A percentile compares a stretch with the other conserved stretches of the same genome.
Evolutionary conservation across 2,113 vertebrate species (phyloP).

Genomic region (Lanius collurio): DNA sequence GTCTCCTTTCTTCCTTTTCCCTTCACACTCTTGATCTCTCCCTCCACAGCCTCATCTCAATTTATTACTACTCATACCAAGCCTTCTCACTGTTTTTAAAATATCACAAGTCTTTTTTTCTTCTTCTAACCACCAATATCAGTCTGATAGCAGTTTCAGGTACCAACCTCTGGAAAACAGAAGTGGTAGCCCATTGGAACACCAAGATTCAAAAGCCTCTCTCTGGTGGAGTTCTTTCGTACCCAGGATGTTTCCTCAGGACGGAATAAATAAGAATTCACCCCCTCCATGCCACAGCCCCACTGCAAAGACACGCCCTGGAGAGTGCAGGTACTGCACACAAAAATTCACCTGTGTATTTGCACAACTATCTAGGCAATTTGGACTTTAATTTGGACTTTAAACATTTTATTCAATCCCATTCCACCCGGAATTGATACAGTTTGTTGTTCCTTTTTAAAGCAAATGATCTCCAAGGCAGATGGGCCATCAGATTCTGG

Average conservation of each 20-base stretch:
- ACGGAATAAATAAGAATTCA: neutral
- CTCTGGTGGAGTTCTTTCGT: neutral
- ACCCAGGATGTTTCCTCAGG: neutral
- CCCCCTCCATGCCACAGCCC: neutral
- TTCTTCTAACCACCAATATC: neutral
- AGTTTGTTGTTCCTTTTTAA: neutral
- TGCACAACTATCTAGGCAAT: neutral
- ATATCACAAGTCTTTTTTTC: neutral
- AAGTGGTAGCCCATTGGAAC: neutral
- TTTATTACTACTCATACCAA: neutral
- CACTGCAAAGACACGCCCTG: neutral
- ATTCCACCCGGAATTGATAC: neutral
- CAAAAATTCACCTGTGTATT: neutral
- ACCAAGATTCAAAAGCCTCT: neutral
- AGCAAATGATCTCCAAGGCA: neutral
- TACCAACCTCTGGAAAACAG: neutral
- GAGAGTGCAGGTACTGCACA: neutral
- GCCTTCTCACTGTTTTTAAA: neutral
- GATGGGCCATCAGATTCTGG: neutral
- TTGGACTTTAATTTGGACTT: neutral
- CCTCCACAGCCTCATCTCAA: neutral
- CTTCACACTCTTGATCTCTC: neutral
- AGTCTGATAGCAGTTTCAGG: neutral
- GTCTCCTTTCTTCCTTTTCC: neutral
- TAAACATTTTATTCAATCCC: neutral